These are phyloP conservation scores for Cremastinae sp. DNA, from an alignment of 2,888 invertebrate species.

Conservation along the genomic window DNA sequence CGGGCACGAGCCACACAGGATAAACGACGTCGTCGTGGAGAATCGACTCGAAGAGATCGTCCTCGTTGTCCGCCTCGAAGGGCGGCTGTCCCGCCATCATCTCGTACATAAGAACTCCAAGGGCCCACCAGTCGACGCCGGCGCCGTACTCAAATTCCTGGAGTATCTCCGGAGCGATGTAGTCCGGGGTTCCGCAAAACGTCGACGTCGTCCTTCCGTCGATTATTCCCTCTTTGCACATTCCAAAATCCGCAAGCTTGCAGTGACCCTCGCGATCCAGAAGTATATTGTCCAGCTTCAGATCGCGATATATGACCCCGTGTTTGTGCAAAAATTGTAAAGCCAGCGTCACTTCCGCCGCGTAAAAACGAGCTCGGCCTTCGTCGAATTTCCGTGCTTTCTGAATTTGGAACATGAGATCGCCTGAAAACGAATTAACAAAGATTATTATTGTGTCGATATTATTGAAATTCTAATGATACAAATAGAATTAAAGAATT, in stretches of 20 bases:
- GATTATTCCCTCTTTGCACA: constrained; percentile 98
- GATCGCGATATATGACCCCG: constrained; percentile 99
- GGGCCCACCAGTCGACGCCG: constrained; percentile 97
- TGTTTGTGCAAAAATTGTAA: constrained; percentile 97
- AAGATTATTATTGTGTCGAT: not conserved
- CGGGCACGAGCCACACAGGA: constrained; percentile 97
- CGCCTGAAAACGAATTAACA: constrained; percentile 81
- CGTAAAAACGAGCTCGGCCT: constrained; percentile 96
- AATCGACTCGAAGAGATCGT: constrained; percentile 99
- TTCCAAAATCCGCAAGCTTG: constrained; percentile 97
- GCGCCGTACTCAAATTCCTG: constrained; percentile 96
- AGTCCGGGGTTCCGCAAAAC: constrained; percentile 99
- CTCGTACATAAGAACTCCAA: constrained; percentile 99
- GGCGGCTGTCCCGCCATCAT: constrained; percentile 99
- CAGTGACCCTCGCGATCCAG: constrained; percentile 97
- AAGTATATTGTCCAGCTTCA: constrained; percentile 99
- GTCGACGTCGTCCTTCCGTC: constrained; percentile 94
- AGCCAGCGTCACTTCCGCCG: constrained; percentile 98
- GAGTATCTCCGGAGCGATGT: constrained; percentile 98
- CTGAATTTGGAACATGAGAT: constrained; percentile 99
- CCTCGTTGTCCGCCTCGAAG: constrained; percentile 99
- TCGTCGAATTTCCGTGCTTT: constrained; percentile 99
- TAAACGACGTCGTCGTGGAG: constrained; percentile 99
- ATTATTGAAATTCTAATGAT: not conserved
- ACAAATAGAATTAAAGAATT: constrained; percentile 13